Evolutionary conservation across 2,888 invertebrate genomes (phyloP).

Genomic region (Archaeoteleia sp.): DNA sequence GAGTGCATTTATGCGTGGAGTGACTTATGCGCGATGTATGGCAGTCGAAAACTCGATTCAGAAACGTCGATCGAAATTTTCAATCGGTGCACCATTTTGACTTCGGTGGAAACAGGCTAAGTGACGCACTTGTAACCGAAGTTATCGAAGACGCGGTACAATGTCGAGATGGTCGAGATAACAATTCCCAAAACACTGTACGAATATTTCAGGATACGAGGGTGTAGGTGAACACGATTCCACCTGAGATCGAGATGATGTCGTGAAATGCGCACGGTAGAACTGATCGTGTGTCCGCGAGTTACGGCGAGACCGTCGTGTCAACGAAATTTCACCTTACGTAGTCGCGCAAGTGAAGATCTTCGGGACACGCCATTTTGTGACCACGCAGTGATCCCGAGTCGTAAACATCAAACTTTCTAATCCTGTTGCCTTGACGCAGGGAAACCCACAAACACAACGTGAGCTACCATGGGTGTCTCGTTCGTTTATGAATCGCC

Average conservation of each 20-base stretch:
- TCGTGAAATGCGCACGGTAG: background rate
- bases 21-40: no score
- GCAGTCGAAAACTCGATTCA: no score
- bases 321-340: background rate
- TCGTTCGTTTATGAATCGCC: background rate
- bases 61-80: no score
- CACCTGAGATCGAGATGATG: background rate
- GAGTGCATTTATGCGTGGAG: no score
- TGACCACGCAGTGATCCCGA: slow-evolving; percentile 41
- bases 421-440: slow-evolving; percentile 19
- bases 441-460: slow-evolving; percentile 8
- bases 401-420: slow-evolving; percentile 45
- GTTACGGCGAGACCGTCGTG: background rate
- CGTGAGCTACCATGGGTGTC: slow-evolving; percentile 4
- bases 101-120: no score
- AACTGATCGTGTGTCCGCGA: background rate
- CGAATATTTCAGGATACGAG: background rate
- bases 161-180: slow-evolving; percentile 21
- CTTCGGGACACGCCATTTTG: slow-evolving; percentile 51
- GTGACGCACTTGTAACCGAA: slow-evolving; percentile 33
- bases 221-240: slow-evolving; percentile 2
- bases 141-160: slow-evolving; percentile 13
- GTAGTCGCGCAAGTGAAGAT: slow-evolving; percentile 9
- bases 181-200: slow-evolving; percentile 5
- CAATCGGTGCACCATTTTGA: no score